A percentile compares a stretch with the other conserved stretches of the same genome.
Conservation (phyloP, 1,140 invertebrate genomes). For the Thalassaphorura encarpata region DNA sequence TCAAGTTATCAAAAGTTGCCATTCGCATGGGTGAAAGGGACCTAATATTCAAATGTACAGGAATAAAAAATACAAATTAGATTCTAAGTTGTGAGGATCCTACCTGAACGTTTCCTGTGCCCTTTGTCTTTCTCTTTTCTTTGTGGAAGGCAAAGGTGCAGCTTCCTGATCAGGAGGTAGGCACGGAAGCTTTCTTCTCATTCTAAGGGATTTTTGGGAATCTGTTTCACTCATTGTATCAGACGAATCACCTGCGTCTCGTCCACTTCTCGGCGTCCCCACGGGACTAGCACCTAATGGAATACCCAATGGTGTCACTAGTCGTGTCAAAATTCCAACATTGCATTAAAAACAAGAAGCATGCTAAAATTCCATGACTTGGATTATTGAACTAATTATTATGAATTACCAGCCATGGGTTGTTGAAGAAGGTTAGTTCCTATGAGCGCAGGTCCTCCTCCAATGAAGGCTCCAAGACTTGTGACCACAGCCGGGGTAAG, state of each 20-base stretch:
- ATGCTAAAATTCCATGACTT: neutral
- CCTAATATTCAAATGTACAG: conserved; percentile 33
- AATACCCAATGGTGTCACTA: neutral
- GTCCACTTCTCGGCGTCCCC: conserved; percentile 38
- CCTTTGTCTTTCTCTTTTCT: conserved; percentile 36
- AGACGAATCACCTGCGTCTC: conserved; percentile 41
- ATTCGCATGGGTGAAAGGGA: conserved; percentile 38
- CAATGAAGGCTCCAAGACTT: conserved; percentile 30
- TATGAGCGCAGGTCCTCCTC: conserved; percentile 21
- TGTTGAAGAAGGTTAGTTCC: conserved; percentile 28
- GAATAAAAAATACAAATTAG: conserved; percentile 8
- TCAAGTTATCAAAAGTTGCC: conserved; percentile 38
- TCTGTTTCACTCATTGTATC: conserved; percentile 47
- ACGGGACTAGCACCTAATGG: conserved; percentile 35
- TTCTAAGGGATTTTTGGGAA: conserved; percentile 44
- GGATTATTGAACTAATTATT: neutral
- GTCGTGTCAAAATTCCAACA: neutral
- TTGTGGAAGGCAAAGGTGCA: conserved; percentile 40
- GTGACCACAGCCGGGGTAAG: conserved; percentile 30
- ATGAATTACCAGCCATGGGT: conserved; percentile 23
- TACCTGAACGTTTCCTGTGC: conserved; percentile 38
- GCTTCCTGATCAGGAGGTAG: conserved; percentile 50
- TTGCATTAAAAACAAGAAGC: neutral
- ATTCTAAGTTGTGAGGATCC: neutral
- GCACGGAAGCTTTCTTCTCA: conserved; percentile 47